Conservation (phyloP, 2,797 vertebrate species). For the Gymnoscopelus braueri region DNA sequence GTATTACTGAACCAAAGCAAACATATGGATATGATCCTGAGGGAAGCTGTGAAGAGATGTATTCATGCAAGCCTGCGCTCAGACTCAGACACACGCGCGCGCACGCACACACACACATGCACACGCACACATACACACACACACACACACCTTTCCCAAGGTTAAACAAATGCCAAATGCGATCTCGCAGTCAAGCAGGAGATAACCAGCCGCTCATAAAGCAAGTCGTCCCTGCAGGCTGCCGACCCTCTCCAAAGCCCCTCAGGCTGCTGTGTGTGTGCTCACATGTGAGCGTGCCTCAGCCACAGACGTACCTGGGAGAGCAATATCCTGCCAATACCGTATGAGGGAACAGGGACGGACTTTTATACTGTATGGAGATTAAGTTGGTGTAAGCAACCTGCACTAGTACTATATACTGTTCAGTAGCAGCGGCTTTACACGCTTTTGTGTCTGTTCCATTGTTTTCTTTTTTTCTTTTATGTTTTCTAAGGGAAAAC, state of each 20-base stretch:
- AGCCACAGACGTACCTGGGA: conserved; percentile 49
- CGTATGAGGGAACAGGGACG: conserved; percentile 46
- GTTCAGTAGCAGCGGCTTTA: conserved; percentile 4
- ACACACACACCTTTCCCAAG: conserved; percentile 62
- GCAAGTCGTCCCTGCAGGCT: conserved; percentile 57
- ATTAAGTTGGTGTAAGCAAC: conserved; percentile 52
- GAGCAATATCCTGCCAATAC: conserved; percentile 48
- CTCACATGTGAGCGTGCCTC: conserved; percentile 54
- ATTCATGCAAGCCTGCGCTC: conserved; percentile 18
- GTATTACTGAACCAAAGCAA: conserved; percentile 73
- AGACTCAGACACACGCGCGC: background rate
- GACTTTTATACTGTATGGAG: conserved; percentile 51
- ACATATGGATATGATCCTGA: conserved; percentile 71
- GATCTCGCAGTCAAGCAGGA: conserved; percentile 56
- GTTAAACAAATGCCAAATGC: conserved; percentile 76
- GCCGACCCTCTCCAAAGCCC: conserved; percentile 51
- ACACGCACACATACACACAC: conserved; percentile 18
- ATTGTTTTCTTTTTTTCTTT: background rate
- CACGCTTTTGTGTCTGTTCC: background rate
- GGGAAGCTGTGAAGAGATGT: conserved; percentile 64
- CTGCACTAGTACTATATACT: no score
- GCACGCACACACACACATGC: conserved; percentile 15
- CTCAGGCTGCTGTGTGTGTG: conserved; percentile 48
- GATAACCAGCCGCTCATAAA: conserved; percentile 69
- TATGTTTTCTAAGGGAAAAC: conserved; percentile 46